A percentile compares a stretch with the other conserved stretches of the same genome.
Evolutionary conservation across 92 coral and sea anemone genomes (phyloP).

Genomic region (Porites lobata): DNA sequence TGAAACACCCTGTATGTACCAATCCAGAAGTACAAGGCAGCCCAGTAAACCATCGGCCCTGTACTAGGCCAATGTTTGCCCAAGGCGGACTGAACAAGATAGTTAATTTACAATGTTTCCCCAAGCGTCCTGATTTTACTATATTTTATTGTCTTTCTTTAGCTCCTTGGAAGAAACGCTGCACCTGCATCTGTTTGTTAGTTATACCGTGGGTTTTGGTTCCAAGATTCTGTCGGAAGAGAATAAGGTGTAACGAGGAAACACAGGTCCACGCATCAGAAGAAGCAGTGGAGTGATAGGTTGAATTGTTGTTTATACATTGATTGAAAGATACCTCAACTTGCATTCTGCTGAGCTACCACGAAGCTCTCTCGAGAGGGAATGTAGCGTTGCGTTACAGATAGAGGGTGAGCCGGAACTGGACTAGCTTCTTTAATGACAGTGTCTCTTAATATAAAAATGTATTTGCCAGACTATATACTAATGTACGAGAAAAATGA

Average conservation of each 20-base stretch:
- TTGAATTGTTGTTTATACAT: background rate
- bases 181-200: background rate
- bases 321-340: background rate
- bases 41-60: background rate
- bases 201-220: no score
- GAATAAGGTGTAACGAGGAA: no score
- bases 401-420: background rate
- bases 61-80: background rate
- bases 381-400: background rate
- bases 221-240: no score
- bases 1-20: no score
- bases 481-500: no score
- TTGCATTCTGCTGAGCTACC: background rate
- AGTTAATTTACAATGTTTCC: background rate
- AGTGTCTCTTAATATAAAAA: background rate
- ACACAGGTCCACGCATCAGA: no score
- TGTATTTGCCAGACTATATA: no score
- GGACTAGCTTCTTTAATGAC: background rate
- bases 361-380: slow-evolving; percentile 3
- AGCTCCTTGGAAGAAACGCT: background rate
- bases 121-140: background rate
- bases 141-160: background rate
- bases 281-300: no score
- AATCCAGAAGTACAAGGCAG: background rate
- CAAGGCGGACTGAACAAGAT: background rate